Base-by-base conservation (phyloP, 2,888 invertebrate genomes). In the Zhengitettix transpicula region DNA sequence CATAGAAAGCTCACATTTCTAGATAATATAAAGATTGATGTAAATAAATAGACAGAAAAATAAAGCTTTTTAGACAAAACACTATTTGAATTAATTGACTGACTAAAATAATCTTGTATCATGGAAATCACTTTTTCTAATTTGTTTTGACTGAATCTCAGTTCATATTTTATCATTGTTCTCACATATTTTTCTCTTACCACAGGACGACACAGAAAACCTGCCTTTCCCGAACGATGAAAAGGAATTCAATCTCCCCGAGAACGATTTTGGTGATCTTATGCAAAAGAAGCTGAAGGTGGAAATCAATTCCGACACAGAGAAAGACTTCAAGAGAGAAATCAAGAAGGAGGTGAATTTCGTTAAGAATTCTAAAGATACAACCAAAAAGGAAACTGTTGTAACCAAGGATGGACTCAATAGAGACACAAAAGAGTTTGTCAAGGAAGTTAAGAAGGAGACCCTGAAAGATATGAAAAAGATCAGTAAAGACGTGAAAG, bases 191-290 rank as follows among this genome's bases (percentile, higher is more conserved):
- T 28, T 28, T 28, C 28, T 28, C 28, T 28, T 28, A 28, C 72
- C 75, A 69, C 67, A 82, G 67, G 81, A 82, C 65, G 82, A 83
- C 61, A 80, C 79, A 40, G 83, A 83, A 67, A 79, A 79, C 42
- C 74, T 81, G 63, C 81, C 81, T 0, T 83, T 83, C 68, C 82
- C 82, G 0, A 79, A 80, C 68, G 77, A 79, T 15, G 78, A 80
- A 67, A 70, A 71, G 9, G 75, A 79, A 1, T 83, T 82, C 65
- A 71, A 71, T 63, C 70, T 82, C 44, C 80, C 82, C 0, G 81
- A 81, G 58, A 74, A 68, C 62, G 82, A 82, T 60, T 82, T 77
- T 68, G 75, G 77, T 5, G 70, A 71, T 16, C 67, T 79, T 16
- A 76, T 81, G 62, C 80, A 79, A 66, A 76, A 77, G 60, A 78